A percentile compares a stretch with the other conserved stretches of the same genome.
Conservation (phyloP, 2,113 vertebrate species). For the Thalassoma bifasciatum region DNA sequence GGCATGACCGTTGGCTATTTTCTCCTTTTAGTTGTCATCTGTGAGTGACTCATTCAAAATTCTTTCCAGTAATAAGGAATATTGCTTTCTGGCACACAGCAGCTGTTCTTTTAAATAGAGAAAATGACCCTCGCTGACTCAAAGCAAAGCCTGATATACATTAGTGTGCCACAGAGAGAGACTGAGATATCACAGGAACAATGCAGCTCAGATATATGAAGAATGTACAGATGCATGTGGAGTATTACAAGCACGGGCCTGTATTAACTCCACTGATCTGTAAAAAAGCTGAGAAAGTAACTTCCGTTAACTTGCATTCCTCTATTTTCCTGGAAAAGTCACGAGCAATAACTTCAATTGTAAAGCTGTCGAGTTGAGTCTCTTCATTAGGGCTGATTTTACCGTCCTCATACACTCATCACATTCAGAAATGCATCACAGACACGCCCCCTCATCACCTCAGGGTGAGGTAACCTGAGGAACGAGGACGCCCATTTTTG, state of each 20-base stretch:
- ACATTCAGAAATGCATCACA: slow-evolving; percentile 11
- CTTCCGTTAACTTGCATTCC: not conserved
- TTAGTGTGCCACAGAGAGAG: not conserved
- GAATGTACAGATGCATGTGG: not conserved
- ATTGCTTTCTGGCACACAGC: slow-evolving; percentile 44
- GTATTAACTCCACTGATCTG: not conserved
- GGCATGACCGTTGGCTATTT: slow-evolving; percentile 20
- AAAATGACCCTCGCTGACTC: slow-evolving; percentile 9
- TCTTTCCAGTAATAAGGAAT: slow-evolving; percentile 61
- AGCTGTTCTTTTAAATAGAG: slow-evolving; percentile 19
- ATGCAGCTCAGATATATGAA: too few species aligned
- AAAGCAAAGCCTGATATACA: not conserved
- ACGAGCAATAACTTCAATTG: not conserved
- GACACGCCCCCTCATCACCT: slow-evolving; percentile 3
- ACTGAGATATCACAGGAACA: not conserved
- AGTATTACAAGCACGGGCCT: not conserved
- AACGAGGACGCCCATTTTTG: not conserved
- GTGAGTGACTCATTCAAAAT: slow-evolving; percentile 57
- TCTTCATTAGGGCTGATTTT: not conserved
- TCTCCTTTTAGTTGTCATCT: slow-evolving; percentile 7
- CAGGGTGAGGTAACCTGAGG: not conserved
- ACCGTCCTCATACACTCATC: not conserved
- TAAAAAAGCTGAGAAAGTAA: not conserved
- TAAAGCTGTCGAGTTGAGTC: slow-evolving; percentile 4
- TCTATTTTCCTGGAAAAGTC: slow-evolving; percentile 6